These are phyloP conservation scores for Astropecten irregularis DNA, from an alignment of 53 echinoderm and acorn worm genomes.

Conservation along the genomic window DNA sequence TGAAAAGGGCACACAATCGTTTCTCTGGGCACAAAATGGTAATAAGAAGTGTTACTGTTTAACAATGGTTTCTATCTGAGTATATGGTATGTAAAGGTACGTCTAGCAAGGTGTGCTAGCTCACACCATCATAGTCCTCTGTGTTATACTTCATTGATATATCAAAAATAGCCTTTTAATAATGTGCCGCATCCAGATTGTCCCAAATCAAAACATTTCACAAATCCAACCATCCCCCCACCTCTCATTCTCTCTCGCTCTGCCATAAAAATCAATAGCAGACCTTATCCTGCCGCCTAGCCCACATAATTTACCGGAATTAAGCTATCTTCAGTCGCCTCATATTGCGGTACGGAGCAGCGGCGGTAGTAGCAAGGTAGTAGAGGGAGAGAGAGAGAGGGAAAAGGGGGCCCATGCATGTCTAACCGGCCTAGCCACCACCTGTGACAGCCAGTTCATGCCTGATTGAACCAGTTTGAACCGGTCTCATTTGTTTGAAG, in stretches of 20 bases:
- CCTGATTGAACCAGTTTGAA: constrained; percentile 45
- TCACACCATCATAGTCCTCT: no score
- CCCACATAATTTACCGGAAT: constrained; percentile 58
- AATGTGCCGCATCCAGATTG: constrained; percentile 35
- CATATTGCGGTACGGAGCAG: neutral
- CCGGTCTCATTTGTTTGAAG: constrained; percentile 45
- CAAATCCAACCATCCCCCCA: neutral
- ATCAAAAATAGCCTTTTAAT: constrained; percentile 6
- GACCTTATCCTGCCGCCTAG: constrained; percentile 30
- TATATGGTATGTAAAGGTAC: no score
- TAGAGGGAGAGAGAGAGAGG: no score
- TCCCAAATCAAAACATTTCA: constrained; percentile 53
- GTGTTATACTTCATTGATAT: no score
- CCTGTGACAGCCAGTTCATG: constrained; percentile 53
- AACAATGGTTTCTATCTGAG: no score
- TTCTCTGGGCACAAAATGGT: no score
- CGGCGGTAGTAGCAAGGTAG: no score
- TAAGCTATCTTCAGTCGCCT: constrained; percentile 15
- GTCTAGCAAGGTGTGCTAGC: no score
- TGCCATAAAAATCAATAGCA: constrained; percentile 32
- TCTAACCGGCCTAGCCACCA: constrained; percentile 49
- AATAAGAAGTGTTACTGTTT: no score
- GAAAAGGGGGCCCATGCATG: constrained; percentile 13
- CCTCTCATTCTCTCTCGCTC: neutral
- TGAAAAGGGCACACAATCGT: no score